phyloP scores from a whole-genome alignment of 2,888 invertebrate genomes.

The Agriopis marginaria region DNA sequence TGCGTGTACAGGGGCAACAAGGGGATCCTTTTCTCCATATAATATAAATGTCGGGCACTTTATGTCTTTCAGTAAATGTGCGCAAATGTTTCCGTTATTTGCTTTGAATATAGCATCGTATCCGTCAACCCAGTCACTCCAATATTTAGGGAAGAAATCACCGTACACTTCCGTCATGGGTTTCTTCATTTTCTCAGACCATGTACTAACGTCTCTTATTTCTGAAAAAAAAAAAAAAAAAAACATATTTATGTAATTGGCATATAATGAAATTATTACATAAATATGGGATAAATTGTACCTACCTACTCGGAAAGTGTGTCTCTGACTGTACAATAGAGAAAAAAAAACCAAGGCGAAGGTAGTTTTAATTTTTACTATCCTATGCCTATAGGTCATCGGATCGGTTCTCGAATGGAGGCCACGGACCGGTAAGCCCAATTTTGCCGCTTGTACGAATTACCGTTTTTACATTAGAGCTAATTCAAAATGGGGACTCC shows the following conservation, averaged over 20 bases:
- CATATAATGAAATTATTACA: too few species aligned
- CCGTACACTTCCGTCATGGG: conserved; percentile 92
- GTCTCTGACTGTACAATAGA: too few species aligned
- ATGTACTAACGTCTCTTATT: conserved; percentile 90
- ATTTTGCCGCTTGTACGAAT: too few species aligned
- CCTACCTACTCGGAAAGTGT: too few species aligned
- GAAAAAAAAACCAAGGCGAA: too few species aligned
- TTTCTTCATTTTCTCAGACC: conserved; percentile 92
- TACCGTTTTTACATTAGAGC: too few species aligned
- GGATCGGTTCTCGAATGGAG: too few species aligned
- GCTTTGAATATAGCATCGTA: conserved; percentile 85
- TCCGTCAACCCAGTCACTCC: conserved; percentile 91
- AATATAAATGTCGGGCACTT: conserved; percentile 92
- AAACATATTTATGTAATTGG: neutral
- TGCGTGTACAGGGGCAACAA: conserved; percentile 91
- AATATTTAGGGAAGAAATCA: conserved; percentile 88
- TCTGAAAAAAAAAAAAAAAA: conserved; percentile 74
- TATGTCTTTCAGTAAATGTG: conserved; percentile 87
- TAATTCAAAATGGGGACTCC: too few species aligned
- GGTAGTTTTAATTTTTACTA: too few species aligned
- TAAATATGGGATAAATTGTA: too few species aligned
- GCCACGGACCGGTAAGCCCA: too few species aligned
- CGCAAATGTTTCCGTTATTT: conserved; percentile 91
- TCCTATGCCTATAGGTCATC: too few species aligned
- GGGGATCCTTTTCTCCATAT: conserved; percentile 93